A percentile compares a stretch with the other conserved stretches of the same genome.
These are phyloP conservation scores for Alouatta caraya DNA, from an alignment of 2,797 vertebrate genomes.

Conservation along the genomic window DNA sequence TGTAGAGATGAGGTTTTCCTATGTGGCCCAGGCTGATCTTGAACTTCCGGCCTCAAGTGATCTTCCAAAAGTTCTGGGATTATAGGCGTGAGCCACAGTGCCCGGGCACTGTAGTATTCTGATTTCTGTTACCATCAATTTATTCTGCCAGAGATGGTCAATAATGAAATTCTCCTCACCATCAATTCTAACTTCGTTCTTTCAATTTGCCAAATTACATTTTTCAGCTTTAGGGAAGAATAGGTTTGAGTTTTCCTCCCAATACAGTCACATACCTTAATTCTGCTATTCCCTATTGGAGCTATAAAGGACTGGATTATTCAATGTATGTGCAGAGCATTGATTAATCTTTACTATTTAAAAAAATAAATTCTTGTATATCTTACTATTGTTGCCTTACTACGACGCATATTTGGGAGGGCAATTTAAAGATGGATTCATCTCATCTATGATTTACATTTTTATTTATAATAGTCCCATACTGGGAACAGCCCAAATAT, in stretches of 20 bases:
- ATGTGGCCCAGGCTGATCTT: too few species aligned
- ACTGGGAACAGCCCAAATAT: neutral
- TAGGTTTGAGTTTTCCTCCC: neutral
- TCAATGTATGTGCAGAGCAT: neutral
- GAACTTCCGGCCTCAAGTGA: too few species aligned
- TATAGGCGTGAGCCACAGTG: too few species aligned
- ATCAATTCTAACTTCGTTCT: neutral
- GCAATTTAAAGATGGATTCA: slow-evolving; percentile 8
- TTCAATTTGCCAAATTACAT: slow-evolving; percentile 10
- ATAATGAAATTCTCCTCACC: neutral
- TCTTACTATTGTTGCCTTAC: neutral
- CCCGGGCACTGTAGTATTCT: neutral
- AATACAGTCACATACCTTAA: neutral
- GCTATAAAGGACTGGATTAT: neutral
- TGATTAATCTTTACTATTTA: neutral
- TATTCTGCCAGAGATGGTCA: neutral
- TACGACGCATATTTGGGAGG: neutral
- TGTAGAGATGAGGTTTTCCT: too few species aligned
- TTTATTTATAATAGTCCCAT: neutral
- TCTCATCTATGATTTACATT: neutral
- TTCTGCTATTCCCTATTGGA: neutral
- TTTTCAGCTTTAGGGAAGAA: neutral
- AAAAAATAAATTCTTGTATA: neutral
- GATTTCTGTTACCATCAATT: neutral
- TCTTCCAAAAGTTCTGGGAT: too few species aligned